phyloP scores from a whole-genome alignment of 2,113 vertebrate genomes.

The Thamnophis sirtalis region DNA sequence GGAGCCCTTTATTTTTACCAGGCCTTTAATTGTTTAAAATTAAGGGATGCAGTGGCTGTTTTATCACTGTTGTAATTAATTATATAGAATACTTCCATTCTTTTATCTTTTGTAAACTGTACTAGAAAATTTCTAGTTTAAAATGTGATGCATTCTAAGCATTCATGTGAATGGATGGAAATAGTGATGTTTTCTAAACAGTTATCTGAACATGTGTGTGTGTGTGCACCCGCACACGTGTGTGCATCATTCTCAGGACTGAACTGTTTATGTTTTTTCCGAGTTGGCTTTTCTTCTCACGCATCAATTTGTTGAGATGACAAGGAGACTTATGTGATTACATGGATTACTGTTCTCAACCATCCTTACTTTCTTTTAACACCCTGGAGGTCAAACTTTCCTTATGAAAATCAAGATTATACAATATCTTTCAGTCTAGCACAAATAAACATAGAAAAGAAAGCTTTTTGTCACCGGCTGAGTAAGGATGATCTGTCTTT shows the following conservation, averaged over 20 bases:
- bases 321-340: neutral
- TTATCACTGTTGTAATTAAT: neutral
- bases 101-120: neutral
- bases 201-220: neutral
- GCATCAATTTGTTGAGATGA: neutral
- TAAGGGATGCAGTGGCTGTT: neutral
- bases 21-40: neutral
- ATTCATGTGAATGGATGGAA: neutral
- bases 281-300: neutral
- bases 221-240: neutral
- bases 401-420: neutral
- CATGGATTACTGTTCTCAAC: neutral
- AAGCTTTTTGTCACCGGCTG: neutral
- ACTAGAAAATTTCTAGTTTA: neutral
- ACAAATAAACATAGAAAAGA: neutral
- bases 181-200: neutral
- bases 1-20: neutral
- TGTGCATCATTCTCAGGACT: neutral
- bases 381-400: neutral
- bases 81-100: neutral
- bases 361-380: neutral
- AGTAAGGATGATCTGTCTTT: neutral
- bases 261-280: neutral
- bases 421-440: too few relatives aligned
- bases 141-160: neutral